A percentile compares a stretch with the other conserved stretches of the same genome.
Conservation (phyloP, 1,140 invertebrate genomes). For the Potamilus streckersoni region DNA sequence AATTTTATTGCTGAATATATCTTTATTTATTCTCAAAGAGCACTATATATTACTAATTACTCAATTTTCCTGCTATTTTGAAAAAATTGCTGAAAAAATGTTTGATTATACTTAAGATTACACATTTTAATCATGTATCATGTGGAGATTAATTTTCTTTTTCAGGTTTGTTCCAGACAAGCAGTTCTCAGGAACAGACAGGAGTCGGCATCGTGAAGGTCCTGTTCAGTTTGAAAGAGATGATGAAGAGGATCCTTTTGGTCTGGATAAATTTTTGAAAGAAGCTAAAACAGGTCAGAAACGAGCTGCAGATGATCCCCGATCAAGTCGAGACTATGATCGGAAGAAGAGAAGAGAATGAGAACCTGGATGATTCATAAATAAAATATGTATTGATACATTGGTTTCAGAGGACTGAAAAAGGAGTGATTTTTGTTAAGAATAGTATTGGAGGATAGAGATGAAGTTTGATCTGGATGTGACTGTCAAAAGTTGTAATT, state of each 20-base stretch:
- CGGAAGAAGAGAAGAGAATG: conserved; percentile 56
- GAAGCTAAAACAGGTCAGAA: conserved; percentile 84
- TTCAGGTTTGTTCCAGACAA: conserved; percentile 92
- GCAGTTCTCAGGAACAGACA: conserved; percentile 92
- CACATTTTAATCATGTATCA: conserved; percentile 1
- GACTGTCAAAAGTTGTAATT: no score
- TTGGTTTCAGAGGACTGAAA: no score
- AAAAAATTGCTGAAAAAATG: no score
- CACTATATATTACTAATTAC: no score
- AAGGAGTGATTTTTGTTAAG: no score
- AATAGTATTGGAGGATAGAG: no score
- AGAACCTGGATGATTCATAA: background rate
- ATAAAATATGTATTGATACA: no score
- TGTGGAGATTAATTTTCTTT: conserved; percentile 26
- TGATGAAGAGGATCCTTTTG: conserved; percentile 93
- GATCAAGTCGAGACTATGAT: conserved; percentile 57
- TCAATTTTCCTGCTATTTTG: no score
- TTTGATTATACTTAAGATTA: no score
- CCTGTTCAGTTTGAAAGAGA: conserved; percentile 95
- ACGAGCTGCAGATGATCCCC: conserved; percentile 57
- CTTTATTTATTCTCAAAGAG: no score
- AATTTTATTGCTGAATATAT: no score
- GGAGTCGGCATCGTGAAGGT: conserved; percentile 78
- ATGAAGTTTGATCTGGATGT: no score
- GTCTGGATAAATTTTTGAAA: conserved; percentile 97